phyloP scores from a whole-genome alignment of 1,140 invertebrate genomes.

The Zaprionus vittiger region DNA sequence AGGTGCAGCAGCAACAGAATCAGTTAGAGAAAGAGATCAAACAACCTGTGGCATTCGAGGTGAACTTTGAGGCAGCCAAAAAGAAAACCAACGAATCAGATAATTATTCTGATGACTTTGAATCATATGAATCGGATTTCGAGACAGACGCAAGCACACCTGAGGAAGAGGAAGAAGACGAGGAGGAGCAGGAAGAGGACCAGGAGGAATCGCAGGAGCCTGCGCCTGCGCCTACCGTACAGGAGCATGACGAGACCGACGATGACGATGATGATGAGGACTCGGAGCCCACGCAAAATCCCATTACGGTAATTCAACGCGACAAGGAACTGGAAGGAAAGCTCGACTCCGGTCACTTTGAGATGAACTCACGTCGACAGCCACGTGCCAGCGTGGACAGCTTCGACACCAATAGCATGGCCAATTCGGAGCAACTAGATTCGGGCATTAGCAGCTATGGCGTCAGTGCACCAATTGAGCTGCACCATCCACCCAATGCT shows the following conservation, averaged over 20 bases:
- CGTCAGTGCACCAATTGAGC: constrained; percentile 11
- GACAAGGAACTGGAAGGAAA: constrained; percentile 86
- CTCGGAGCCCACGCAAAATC: constrained; percentile 72
- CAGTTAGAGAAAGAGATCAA: constrained; percentile 20
- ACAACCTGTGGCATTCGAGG: constrained; percentile 76
- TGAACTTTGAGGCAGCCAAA: constrained; percentile 64
- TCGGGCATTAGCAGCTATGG: constrained; percentile 79
- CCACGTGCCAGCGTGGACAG: constrained; percentile 79
- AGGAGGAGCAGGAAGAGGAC: constrained; percentile 30
- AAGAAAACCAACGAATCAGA: constrained; percentile 51
- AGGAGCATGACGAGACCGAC: constrained; percentile 39
- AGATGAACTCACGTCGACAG: constrained; percentile 84
- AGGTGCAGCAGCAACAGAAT: constrained; percentile 30
- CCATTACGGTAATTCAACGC: constrained; percentile 71
- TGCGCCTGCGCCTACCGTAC: constrained; percentile 40
- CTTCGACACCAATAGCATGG: constrained; percentile 74
- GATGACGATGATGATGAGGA: constrained; percentile 68
- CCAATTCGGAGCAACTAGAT: constrained; percentile 75
- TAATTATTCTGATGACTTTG: constrained; percentile 86
- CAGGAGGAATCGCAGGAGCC: constrained; percentile 29
- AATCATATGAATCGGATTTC: constrained; percentile 86
- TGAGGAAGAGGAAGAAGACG: constrained; percentile 49
- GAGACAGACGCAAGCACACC: constrained; percentile 79
- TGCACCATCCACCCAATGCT: neutral
- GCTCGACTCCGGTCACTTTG: constrained; percentile 88